Conservation (phyloP, 2,888 invertebrate species). For the Drosophila leonis region DNA sequence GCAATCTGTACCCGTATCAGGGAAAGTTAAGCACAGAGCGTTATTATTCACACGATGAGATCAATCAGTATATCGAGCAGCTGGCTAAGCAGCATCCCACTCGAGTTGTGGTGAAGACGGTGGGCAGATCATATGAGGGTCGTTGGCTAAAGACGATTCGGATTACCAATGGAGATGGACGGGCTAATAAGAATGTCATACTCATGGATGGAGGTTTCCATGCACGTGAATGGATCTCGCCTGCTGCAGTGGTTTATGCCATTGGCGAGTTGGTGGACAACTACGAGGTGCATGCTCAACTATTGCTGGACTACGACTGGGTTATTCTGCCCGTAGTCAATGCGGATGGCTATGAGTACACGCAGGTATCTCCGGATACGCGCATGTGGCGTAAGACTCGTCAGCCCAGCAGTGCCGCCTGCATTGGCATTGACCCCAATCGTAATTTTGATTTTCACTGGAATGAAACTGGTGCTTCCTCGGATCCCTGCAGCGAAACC, state of each 20-base stretch:
- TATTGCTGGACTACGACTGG: constrained; percentile 88
- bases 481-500: constrained; percentile 86
- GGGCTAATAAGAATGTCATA: constrained; percentile 85
- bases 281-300: constrained; percentile 80
- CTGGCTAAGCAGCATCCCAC: constrained; percentile 86
- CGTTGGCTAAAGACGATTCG: constrained; percentile 87
- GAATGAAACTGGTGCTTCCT: constrained; percentile 83
- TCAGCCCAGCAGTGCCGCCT: constrained; percentile 65
- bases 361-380: constrained; percentile 78
- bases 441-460: constrained; percentile 89
- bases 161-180: constrained; percentile 86
- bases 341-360: constrained; percentile 90
- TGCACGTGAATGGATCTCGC: constrained; percentile 89
- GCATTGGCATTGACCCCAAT: constrained; percentile 88
- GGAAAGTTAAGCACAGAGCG: constrained; percentile 68
- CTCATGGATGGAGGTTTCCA: constrained; percentile 87
- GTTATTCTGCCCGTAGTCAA: constrained; percentile 89
- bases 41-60: constrained; percentile 80
- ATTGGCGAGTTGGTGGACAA: constrained; percentile 87
- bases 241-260: constrained; percentile 87
- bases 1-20: constrained; percentile 42
- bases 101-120: constrained; percentile 86
- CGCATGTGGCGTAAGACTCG: constrained; percentile 87
- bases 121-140: constrained; percentile 88
- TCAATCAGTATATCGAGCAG: constrained; percentile 86